phyloP scores from a whole-genome alignment of 2,797 vertebrate genomes.

The Leptodactylus fallax region DNA sequence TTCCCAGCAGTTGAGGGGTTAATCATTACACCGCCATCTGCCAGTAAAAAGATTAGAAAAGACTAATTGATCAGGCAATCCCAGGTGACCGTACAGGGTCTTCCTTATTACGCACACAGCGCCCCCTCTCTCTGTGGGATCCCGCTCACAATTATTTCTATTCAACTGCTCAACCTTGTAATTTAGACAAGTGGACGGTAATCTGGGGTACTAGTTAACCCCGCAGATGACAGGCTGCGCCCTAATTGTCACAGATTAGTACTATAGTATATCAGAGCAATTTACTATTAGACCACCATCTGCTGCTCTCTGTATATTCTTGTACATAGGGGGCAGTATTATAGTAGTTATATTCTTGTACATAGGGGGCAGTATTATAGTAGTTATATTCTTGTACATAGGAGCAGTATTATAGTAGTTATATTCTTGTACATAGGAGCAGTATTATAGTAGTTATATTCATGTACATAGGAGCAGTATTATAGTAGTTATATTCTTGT shows the following conservation, averaged over 20 bases:
- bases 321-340: background rate
- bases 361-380: slow-evolving; percentile 1
- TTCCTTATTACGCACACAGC: background rate
- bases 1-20: slow-evolving; percentile 33
- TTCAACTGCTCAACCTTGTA: slow-evolving; percentile 37
- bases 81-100: slow-evolving; percentile 1
- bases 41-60: slow-evolving; percentile 9
- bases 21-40: slow-evolving; percentile 5
- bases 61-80: background rate
- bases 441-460: slow-evolving; percentile 27
- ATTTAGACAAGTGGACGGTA: background rate
- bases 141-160: slow-evolving; percentile 10
- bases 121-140: background rate
- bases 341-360: background rate
- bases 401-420: slow-evolving; percentile 4
- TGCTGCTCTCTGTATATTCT: background rate
- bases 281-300: background rate
- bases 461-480: background rate
- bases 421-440: background rate
- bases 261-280: background rate
- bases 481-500: background rate
- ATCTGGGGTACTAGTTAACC: background rate
- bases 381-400: slow-evolving; percentile 16
- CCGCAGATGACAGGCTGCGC: background rate
- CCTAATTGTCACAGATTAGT: background rate